These are phyloP conservation scores for Hylaea fasciaria DNA, from an alignment of 2,888 invertebrate genomes.

Conservation along the genomic window DNA sequence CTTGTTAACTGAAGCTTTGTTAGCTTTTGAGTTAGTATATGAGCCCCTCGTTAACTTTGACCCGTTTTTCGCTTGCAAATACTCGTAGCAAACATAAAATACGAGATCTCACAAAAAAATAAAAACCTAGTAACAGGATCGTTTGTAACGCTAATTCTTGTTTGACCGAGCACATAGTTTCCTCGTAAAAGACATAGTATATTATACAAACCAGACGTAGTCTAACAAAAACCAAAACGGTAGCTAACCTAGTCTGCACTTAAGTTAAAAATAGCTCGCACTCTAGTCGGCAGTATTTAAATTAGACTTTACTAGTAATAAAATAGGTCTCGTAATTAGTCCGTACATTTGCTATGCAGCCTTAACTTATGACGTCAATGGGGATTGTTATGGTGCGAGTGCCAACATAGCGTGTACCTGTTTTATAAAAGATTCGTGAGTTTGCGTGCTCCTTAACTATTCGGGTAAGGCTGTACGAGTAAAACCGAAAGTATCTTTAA, in stretches of 20 bases:
- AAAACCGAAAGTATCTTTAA: constrained; percentile 47
- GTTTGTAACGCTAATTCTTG: too few relatives aligned
- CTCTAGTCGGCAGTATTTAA: constrained; percentile 15
- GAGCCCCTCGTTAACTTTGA: too few relatives aligned
- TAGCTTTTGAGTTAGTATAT: too few relatives aligned
- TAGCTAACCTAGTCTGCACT: constrained; percentile 12
- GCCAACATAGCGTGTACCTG: constrained; percentile 32
- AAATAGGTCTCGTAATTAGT: constrained; percentile 35
- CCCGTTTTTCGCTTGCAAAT: too few relatives aligned
- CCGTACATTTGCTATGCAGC: constrained; percentile 37
- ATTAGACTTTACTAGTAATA: constrained; percentile 36
- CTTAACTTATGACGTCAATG: constrained; percentile 66
- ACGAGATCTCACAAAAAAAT: too few relatives aligned
- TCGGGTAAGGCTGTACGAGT: constrained; percentile 18
- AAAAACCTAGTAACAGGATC: too few relatives aligned
- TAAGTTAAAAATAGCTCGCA: constrained; percentile 25
- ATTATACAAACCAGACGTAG: background rate
- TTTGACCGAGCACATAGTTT: too few relatives aligned
- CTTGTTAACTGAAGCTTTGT: too few relatives aligned
- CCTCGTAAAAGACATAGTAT: too few relatives aligned
- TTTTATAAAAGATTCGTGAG: constrained; percentile 31
- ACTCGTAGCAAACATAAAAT: too few relatives aligned
- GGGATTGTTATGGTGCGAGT: constrained; percentile 58
- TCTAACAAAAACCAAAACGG: constrained; percentile 24
- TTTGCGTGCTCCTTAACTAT: constrained; percentile 36